Percentiles rank a stretch among this genome's conserved stretches.
phyloP scores from a whole-genome alignment of 2,797 vertebrate genomes.

The Sebastes oblongus region DNA sequence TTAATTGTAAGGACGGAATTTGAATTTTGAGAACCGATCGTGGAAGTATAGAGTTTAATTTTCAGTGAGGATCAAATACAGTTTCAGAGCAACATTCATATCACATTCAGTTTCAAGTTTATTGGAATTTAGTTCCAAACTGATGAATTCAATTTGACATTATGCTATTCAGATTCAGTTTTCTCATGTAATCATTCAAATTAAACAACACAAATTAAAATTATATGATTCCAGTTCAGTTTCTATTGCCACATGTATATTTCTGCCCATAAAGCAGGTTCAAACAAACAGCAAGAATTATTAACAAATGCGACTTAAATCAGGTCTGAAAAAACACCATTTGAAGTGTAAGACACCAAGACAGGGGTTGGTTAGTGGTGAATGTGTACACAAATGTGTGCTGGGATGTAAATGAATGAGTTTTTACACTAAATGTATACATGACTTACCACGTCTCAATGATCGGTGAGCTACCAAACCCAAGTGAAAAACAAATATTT shows the following conservation, averaged over 20 bases:
- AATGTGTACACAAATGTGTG: conserved; percentile 31
- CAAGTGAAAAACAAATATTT: conserved; percentile 75
- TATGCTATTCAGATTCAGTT: background rate
- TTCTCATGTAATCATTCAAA: too few relatives aligned
- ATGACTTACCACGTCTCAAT: conserved; percentile 82
- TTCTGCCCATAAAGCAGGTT: background rate
- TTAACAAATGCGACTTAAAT: conserved; percentile 44
- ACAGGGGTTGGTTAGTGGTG: conserved; percentile 23
- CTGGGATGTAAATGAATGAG: conserved; percentile 42
- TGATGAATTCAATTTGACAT: background rate
- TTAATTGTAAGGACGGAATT: too few relatives aligned
- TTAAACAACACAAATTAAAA: too few relatives aligned
- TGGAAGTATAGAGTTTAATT: too few relatives aligned
- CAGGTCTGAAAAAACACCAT: conserved; percentile 52
- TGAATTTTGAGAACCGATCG: too few relatives aligned
- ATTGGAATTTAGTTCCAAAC: background rate
- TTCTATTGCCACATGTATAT: background rate
- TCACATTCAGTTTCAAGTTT: too few relatives aligned
- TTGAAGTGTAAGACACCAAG: background rate
- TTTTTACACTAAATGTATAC: conserved; percentile 48
- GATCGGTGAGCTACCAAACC: conserved; percentile 82
- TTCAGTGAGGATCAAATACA: too few relatives aligned
- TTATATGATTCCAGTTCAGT: background rate
- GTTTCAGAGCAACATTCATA: too few relatives aligned
- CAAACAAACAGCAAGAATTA: background rate